Evolutionary conservation across 2,888 invertebrate species (phyloP).

Genomic region (Hydraecia micacea): DNA sequence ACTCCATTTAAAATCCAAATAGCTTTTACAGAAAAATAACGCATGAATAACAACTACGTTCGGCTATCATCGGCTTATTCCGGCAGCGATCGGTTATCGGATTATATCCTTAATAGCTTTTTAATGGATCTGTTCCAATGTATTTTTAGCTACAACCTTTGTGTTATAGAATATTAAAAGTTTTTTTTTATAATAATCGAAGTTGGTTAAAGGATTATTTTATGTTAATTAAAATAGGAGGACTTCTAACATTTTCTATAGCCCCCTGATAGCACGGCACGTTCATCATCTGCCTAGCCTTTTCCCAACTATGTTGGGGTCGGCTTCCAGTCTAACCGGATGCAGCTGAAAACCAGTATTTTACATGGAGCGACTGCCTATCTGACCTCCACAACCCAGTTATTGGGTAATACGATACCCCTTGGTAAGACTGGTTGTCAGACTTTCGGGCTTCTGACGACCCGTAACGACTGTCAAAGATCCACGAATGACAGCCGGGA

Average conservation of each 20-base stretch:
- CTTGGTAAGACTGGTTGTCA: too few species aligned
- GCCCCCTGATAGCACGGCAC: too few species aligned
- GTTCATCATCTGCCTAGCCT: too few species aligned
- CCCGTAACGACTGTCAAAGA: too few species aligned
- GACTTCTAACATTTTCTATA: neutral
- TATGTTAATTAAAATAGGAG: neutral
- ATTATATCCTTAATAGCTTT: constrained; percentile 49
- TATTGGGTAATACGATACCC: too few species aligned
- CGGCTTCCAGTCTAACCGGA: too few species aligned
- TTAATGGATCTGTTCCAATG: constrained; percentile 48
- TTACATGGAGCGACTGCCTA: too few species aligned
- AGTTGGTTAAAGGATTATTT: neutral
- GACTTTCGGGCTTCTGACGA: too few species aligned
- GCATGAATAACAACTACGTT: constrained; percentile 18
- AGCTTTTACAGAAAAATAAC: constrained; percentile 34
- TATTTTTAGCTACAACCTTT: constrained; percentile 48
- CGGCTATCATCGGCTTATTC: constrained; percentile 47
- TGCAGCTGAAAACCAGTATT: too few species aligned
- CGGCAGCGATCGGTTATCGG: constrained; percentile 43
- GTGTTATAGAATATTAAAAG: constrained; percentile 11
- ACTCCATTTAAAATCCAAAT: constrained; percentile 24
- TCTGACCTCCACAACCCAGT: too few species aligned
- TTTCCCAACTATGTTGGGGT: too few species aligned
- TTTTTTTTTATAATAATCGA: constrained; percentile 22
- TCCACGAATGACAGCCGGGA: too few species aligned